Conservation (phyloP, 2,113 vertebrate genomes). For the Channa argus region DNA sequence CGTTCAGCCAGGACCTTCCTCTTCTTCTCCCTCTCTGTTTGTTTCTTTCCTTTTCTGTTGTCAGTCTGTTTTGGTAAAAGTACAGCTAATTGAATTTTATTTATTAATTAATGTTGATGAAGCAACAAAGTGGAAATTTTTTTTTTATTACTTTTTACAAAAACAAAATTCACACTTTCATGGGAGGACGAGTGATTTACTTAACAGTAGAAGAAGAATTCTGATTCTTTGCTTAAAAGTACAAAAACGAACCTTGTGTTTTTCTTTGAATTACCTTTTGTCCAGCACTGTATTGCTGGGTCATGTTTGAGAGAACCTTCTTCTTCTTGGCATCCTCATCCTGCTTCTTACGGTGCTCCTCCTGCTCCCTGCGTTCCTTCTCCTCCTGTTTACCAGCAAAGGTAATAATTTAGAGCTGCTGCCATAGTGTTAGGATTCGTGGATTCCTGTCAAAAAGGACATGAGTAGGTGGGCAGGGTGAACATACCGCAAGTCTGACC, state of each 20-base stretch:
- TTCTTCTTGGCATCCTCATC: slow-evolving; percentile 87
- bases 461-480: not conserved
- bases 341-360: slow-evolving; percentile 83
- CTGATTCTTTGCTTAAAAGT: too few relatives aligned
- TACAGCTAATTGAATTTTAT: not conserved
- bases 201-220: not conserved
- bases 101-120: not conserved
- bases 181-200: too few relatives aligned
- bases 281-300: slow-evolving; percentile 79
- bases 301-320: slow-evolving; percentile 85
- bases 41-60: slow-evolving; percentile 91
- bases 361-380: slow-evolving; percentile 83
- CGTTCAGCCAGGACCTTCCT: slow-evolving; percentile 96
- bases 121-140: not conserved
- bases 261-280: slow-evolving; percentile 72
- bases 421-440: too few relatives aligned
- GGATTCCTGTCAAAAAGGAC: too few relatives aligned
- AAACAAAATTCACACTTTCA: not conserved
- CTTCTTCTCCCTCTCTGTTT: slow-evolving; percentile 97
- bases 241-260: not conserved
- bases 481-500: slow-evolving; percentile 78
- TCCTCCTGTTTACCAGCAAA: slow-evolving; percentile 78
- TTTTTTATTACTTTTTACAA: not conserved
- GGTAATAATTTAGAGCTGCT: not conserved
- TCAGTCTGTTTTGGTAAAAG: slow-evolving; percentile 82